Evolutionary conservation across 2,888 invertebrate species (phyloP).

Genomic region (Anthophora plumipes): DNA sequence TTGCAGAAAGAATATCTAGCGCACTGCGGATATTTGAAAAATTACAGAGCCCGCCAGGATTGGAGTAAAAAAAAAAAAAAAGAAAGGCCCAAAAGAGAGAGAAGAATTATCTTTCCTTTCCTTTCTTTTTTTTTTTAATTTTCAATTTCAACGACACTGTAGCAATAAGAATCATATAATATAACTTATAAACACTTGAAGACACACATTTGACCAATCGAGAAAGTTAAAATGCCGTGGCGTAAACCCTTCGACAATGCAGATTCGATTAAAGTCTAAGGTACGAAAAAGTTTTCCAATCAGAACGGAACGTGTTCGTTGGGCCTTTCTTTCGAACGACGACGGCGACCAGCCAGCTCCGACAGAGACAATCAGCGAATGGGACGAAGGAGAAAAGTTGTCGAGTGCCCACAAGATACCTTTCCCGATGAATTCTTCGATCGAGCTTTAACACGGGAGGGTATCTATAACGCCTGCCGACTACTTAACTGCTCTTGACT

Average conservation of each 20-base stretch:
- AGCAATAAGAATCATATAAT: no score
- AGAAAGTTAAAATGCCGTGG: neutral
- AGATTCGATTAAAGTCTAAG: conserved; percentile 79
- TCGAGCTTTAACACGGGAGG: conserved; percentile 27
- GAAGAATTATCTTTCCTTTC: no score
- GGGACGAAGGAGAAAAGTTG: conserved; percentile 42
- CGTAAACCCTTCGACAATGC: conserved; percentile 58
- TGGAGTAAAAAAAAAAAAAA: neutral
- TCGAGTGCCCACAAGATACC: conserved; percentile 54
- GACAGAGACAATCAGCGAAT: conserved; percentile 31
- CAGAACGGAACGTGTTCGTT: conserved; percentile 70
- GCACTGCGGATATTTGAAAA: conserved; percentile 16
- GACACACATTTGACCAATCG: no score
- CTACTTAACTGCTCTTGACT: conserved; percentile 49
- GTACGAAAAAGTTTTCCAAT: conserved; percentile 80
- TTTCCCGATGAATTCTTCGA: conserved; percentile 55
- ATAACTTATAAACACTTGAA: no score
- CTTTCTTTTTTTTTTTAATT: no score
- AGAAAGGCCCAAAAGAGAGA: neutral
- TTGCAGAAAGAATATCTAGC: neutral
- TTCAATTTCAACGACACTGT: no score
- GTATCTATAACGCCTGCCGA: conserved; percentile 49
- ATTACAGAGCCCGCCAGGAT: neutral
- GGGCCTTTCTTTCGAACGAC: conserved; percentile 54
- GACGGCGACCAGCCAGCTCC: conserved; percentile 22